Conservation (phyloP, 2,888 invertebrate genomes). For the Yponomeuta plumbellus region DNA sequence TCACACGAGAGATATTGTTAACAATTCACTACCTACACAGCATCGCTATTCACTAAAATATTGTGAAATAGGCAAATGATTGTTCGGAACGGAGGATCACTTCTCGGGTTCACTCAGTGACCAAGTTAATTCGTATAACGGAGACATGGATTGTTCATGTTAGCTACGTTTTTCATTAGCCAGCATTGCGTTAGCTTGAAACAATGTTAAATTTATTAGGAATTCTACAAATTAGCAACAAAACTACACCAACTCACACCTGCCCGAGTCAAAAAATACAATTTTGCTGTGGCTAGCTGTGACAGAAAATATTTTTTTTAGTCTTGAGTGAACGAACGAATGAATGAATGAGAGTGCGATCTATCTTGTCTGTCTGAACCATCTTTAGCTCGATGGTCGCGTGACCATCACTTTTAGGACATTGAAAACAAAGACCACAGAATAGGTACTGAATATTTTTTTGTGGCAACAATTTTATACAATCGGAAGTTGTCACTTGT, state of each 20-base stretch:
- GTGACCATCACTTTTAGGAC: constrained; percentile 13
- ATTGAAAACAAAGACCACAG: constrained; percentile 18
- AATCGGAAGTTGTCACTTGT: constrained; percentile 19
- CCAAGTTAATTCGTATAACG: constrained; percentile 49
- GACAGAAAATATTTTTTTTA: constrained; percentile 43
- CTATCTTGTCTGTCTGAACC: constrained; percentile 4
- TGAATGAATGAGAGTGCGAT: constrained; percentile 26
- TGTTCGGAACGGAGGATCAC: constrained; percentile 43
- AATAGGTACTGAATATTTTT: background rate
- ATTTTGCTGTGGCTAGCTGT: constrained; percentile 45
- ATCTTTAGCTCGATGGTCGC: background rate
- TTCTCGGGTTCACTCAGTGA: constrained; percentile 52
- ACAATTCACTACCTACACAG: constrained; percentile 56
- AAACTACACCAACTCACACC: constrained; percentile 41
- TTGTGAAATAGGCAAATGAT: constrained; percentile 37
- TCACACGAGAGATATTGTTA: constrained; percentile 49
- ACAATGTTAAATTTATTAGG: constrained; percentile 45
- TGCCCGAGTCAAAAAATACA: constrained; percentile 23
- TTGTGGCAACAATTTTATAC: constrained; percentile 19
- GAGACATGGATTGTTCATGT: constrained; percentile 41
- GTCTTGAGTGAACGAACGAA: constrained; percentile 25
- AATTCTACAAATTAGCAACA: constrained; percentile 52
- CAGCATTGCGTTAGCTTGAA: constrained; percentile 40
- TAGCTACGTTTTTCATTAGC: constrained; percentile 35
- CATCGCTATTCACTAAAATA: constrained; percentile 58